These are phyloP conservation scores for Drosophila tristis DNA, from an alignment of 1,140 invertebrate species.

Conservation along the genomic window DNA sequence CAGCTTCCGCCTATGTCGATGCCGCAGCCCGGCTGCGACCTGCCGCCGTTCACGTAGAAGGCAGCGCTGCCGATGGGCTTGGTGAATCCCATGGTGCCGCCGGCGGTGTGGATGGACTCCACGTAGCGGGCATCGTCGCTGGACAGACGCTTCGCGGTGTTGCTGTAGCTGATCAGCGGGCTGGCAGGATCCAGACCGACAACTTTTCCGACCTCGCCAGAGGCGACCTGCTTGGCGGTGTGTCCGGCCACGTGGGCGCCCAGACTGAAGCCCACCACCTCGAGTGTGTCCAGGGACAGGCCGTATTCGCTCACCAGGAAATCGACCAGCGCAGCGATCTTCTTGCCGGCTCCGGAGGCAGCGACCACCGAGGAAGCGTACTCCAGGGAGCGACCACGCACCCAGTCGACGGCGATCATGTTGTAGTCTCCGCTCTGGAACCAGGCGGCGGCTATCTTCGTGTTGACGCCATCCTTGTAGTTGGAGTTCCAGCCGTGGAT, in stretches of 20 bases:
- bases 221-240: constrained; percentile 84
- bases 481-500: constrained; percentile 78
- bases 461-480: constrained; percentile 70
- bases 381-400: constrained; percentile 84
- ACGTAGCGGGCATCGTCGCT: constrained; percentile 88
- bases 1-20: constrained; percentile 77
- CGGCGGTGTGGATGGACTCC: constrained; percentile 90
- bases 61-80: constrained; percentile 59
- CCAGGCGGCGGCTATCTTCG: constrained; percentile 84
- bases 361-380: constrained; percentile 84
- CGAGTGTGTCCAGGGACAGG: constrained; percentile 85
- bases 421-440: constrained; percentile 84
- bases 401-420: constrained; percentile 88
- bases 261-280: constrained; percentile 88
- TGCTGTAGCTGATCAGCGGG: constrained; percentile 81
- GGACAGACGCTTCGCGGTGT: constrained; percentile 86
- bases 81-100: constrained; percentile 84
- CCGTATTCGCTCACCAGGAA: constrained; percentile 83
- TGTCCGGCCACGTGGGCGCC: constrained; percentile 88
- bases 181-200: constrained; percentile 86
- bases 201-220: constrained; percentile 66
- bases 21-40: constrained; percentile 86
- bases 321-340: constrained; percentile 85
- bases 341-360: constrained; percentile 57
- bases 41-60: constrained; percentile 67